Evolutionary conservation across 2,888 invertebrate species (phyloP), one percentile per base, ranked within the genome.

Genomic region (Agrilus mali): DNA sequence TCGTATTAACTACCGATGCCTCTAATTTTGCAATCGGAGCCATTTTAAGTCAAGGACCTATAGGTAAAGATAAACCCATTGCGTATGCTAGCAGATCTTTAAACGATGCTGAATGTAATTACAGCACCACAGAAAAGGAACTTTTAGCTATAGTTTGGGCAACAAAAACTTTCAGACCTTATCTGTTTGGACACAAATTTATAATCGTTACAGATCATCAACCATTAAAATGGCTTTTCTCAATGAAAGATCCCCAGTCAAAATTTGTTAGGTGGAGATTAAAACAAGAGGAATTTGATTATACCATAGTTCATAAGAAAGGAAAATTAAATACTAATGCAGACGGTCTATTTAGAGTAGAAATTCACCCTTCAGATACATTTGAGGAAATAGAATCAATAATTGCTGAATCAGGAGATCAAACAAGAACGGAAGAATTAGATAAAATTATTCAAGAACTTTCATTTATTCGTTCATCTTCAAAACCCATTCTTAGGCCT

Each of bases 181-280:
- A 49, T 42, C 13, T 49, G 14, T 44, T 49, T 33, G 49, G 47
- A 15, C 20, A 34, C 1, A 33, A 43, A 20, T 57, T 58, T 44
- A 51, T 38, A 3, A 47, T 56, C 0, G 40, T 53, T 2, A 54
- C 54, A 2, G 56, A 57, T 34, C 55, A 58, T 36, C 44, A 47
- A 36, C 44, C 50, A 0, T 36, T 57, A 6, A 31, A 39, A 12
- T 51, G 51, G 50, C 41, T 51, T n/a, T 31, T 36, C 12, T 41
- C 43, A 3, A 14, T 51, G 15, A 46, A 47, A 32, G 47, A 47
- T 3, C 47, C 49, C 1, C 33, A 36, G n/a, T 41, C 54, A 22
- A 47, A 46, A 44, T 39, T 57, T 13, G 44, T 50, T 6, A 13
- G 56, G 8, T 57, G 56, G 50, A 33, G 46, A 31, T 22, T 51